Conservation (phyloP, 2,797 vertebrate genomes). For the Characodon lateralis region DNA sequence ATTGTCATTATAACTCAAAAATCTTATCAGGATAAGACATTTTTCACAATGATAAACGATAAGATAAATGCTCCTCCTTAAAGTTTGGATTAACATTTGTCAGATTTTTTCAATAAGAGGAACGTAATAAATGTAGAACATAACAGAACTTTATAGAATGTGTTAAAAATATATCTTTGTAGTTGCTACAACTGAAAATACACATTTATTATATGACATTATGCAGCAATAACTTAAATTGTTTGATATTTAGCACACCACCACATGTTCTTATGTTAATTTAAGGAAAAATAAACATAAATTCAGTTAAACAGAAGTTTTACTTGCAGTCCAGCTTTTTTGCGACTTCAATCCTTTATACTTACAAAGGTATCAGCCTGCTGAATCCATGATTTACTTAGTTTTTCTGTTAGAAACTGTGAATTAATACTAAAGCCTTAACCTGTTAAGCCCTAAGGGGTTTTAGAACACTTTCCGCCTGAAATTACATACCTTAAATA, state of each 20-base stretch:
- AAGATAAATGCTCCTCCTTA: too few species aligned
- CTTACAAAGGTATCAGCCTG: constrained; percentile 25
- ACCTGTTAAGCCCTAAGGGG: too few species aligned
- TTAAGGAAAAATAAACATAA: background rate
- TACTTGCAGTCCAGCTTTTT: background rate
- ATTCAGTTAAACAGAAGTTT: background rate
- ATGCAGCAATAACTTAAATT: background rate
- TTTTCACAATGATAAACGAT: background rate
- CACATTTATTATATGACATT: background rate
- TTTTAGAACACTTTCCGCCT: too few species aligned
- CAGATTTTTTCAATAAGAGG: background rate
- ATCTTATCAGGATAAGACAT: background rate
- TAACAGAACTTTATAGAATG: too few species aligned
- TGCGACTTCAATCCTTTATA: constrained; percentile 3
- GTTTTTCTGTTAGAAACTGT: constrained; percentile 28
- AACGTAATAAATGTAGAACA: background rate
- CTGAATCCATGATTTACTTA: constrained; percentile 32
- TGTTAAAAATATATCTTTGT: too few species aligned
- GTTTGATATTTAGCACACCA: background rate
- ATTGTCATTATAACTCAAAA: too few species aligned
- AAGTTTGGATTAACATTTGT: too few species aligned
- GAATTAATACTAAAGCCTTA: constrained; percentile 48
- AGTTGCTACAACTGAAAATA: background rate
- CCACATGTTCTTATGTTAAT: background rate
- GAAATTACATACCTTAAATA: too few species aligned